phyloP scores from a whole-genome alignment of 2,797 vertebrate genomes.

The Chiroxiphia lanceolata region DNA sequence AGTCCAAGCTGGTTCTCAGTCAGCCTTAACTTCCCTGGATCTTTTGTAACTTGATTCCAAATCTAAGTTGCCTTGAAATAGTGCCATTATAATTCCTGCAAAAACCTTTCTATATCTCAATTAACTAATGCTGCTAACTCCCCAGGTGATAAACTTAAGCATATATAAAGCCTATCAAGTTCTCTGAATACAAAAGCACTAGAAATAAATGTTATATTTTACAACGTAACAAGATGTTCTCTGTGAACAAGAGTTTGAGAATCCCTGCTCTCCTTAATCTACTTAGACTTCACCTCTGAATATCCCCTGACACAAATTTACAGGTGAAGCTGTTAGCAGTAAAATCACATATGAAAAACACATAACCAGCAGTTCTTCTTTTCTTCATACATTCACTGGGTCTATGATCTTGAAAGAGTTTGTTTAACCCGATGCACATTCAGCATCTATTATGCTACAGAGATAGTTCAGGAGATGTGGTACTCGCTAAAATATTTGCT shows the following conservation, averaged over 20 bases:
- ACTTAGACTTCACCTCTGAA: neutral
- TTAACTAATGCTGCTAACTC: neutral
- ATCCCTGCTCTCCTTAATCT: neutral
- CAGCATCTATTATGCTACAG: neutral
- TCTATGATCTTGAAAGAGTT: neutral
- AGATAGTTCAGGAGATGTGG: neutral
- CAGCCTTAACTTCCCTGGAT: rapidly evolving
- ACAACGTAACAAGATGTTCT: neutral
- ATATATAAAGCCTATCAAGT: neutral
- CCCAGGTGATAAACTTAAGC: neutral
- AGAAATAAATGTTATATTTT: neutral
- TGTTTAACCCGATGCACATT: neutral
- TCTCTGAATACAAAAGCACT: neutral
- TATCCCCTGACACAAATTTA: neutral
- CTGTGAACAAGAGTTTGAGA: neutral
- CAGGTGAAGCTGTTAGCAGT: neutral
- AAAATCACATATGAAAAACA: neutral
- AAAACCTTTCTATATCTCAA: neutral
- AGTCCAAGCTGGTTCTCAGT: neutral
- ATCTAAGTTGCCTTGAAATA: neutral
- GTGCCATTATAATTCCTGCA: neutral
- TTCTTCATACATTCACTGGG: too few relatives aligned
- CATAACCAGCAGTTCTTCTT: neutral
- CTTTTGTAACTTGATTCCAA: neutral
- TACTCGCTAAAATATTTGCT: neutral